A percentile compares a stretch with the other conserved stretches of the same genome.
Conservation (phyloP, 23 tunicate genomes). For the Clavelina lepadiformis region DNA sequence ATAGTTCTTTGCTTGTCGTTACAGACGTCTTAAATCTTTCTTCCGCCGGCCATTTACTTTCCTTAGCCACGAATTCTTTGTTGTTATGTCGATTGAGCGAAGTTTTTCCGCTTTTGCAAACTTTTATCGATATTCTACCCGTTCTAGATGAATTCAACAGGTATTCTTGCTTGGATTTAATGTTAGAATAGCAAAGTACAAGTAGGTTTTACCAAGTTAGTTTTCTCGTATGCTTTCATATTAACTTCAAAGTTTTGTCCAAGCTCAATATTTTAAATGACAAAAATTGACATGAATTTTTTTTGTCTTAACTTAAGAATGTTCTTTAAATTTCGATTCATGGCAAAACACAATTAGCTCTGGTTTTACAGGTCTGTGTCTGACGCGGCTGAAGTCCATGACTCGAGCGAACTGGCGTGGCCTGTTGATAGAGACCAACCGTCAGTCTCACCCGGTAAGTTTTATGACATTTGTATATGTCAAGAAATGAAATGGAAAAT, state of each 20-base stretch:
- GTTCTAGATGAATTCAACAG: conserved; percentile 51
- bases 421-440: conserved; percentile 29
- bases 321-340: too few species aligned
- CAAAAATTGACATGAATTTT: too few species aligned
- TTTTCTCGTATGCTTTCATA: too few species aligned
- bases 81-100: conserved; percentile 28
- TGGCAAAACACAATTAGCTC: too few species aligned
- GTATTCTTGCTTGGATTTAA: too few species aligned
- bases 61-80: conserved; percentile 31
- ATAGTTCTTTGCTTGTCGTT: not conserved
- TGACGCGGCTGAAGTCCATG: conserved; percentile 35
- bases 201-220: too few species aligned
- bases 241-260: too few species aligned
- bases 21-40: conserved; percentile 20
- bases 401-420: conserved; percentile 34
- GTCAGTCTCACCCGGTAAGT: not conserved
- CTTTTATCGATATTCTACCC: conserved; percentile 34
- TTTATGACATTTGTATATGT: not conserved
- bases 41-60: conserved; percentile 42
- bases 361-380: conserved; percentile 13
- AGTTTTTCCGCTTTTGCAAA: conserved; percentile 26
- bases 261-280: too few species aligned
- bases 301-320: too few species aligned
- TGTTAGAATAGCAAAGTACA: too few species aligned
- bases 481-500: not conserved